Percentiles rank a stretch among this genome's conserved stretches.
These are phyloP conservation scores for Sakesphorus luctuosus DNA, from an alignment of 2,113 vertebrate genomes.

Conservation along the genomic window DNA sequence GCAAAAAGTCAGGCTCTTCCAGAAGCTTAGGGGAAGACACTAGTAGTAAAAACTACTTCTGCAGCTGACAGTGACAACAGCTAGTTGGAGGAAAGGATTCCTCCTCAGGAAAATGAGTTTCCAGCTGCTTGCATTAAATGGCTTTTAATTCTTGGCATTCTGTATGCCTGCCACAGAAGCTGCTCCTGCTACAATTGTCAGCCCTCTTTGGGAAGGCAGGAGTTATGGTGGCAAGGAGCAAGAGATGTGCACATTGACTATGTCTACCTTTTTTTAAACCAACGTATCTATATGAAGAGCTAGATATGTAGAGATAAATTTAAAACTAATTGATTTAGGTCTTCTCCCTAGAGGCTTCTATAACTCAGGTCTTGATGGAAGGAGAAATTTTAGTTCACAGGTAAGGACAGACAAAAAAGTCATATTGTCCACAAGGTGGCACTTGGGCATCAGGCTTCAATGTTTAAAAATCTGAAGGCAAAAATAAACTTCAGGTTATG, in stretches of 20 bases:
- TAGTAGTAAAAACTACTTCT: not conserved
- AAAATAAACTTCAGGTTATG: not conserved
- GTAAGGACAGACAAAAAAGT: not conserved
- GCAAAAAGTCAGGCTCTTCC: not conserved
- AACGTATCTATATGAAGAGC: not conserved
- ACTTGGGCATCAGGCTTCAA: not conserved
- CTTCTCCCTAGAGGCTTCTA: not conserved
- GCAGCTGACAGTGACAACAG: not conserved
- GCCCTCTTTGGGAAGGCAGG: not conserved
- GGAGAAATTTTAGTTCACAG: not conserved
- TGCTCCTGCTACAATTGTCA: not conserved
- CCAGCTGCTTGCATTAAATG: not conserved
- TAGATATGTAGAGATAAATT: not conserved
- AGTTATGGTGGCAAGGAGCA: not conserved
- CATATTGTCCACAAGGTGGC: slow-evolving; percentile 24
- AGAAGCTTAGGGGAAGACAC: not conserved
- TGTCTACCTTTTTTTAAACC: not conserved
- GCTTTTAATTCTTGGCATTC: not conserved
- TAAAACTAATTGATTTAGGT: not conserved
- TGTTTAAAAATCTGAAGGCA: not conserved
- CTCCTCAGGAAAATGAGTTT: not conserved
- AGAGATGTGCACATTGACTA: not conserved
- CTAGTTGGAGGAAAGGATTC: not conserved
- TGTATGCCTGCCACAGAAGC: not conserved
- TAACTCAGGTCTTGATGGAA: not conserved